These are phyloP conservation scores for Hucho hucho DNA, from an alignment of 2,113 vertebrate genomes.

Conservation along the genomic window DNA sequence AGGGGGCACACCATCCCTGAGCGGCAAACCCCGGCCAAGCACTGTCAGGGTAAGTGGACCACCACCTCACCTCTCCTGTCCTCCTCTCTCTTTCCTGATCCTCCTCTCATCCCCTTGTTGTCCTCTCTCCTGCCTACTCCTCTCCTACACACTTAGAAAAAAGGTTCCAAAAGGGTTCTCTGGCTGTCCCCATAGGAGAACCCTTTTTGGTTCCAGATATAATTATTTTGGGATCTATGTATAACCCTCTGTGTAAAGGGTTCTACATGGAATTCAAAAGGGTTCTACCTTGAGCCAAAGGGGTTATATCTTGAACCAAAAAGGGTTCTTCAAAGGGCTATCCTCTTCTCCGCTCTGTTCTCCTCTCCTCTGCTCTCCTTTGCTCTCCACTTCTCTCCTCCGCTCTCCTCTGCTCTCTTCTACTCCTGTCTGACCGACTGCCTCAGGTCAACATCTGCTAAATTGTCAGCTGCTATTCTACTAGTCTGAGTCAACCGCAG, in stretches of 20 bases:
- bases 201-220: too few relatives aligned
- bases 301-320: too few relatives aligned
- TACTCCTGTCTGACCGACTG: neutral
- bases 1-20: constrained; percentile 78
- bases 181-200: too few relatives aligned
- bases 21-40: constrained; percentile 74
- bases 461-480: neutral
- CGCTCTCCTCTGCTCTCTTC: neutral
- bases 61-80: neutral
- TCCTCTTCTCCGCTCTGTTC: too few relatives aligned
- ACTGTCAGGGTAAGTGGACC: constrained; percentile 86
- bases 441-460: neutral
- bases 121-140: neutral
- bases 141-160: neutral
- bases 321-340: too few relatives aligned
- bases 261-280: too few relatives aligned
- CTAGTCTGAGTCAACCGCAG: neutral
- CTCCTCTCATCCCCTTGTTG: too few relatives aligned
- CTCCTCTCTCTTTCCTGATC: neutral
- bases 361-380: too few relatives aligned
- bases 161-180: too few relatives aligned
- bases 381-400: neutral
- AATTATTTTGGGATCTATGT: too few relatives aligned
- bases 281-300: too few relatives aligned
- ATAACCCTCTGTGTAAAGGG: too few relatives aligned